Evolutionary conservation across 1,140 invertebrate species (phyloP).

Genomic region (Acromyrmex heyeri): DNA sequence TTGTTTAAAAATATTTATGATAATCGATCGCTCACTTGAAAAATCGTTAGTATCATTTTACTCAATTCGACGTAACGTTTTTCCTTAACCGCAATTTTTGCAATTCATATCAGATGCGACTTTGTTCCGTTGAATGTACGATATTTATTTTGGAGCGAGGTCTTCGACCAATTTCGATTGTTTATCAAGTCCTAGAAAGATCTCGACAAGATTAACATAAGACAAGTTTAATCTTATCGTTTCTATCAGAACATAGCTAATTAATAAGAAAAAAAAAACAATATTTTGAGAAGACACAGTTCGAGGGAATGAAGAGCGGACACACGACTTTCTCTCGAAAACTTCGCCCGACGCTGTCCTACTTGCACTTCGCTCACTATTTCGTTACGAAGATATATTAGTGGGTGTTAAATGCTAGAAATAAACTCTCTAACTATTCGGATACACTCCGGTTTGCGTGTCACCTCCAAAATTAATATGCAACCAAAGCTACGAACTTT

Average conservation of each 20-base stretch:
- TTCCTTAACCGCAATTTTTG: constrained; percentile 7
- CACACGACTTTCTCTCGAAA: constrained; percentile 42
- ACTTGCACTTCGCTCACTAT: constrained; percentile 37
- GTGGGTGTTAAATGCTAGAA: constrained; percentile 55
- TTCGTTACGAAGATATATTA: constrained; percentile 42
- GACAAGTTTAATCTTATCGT: neutral
- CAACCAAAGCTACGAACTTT: constrained; percentile 22
- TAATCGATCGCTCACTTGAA: neutral
- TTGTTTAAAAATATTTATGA: neutral
- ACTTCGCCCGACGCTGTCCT: constrained; percentile 17
- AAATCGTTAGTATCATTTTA: neutral
- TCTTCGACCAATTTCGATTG: constrained; percentile 22
- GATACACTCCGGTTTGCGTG: neutral
- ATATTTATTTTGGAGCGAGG: constrained; percentile 3
- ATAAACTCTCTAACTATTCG: constrained; percentile 38
- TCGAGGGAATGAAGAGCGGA: neutral
- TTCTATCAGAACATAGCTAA: neutral
- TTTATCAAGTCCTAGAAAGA: neutral
- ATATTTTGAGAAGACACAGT: neutral
- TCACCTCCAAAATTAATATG: constrained; percentile 26
- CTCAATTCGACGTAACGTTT: neutral
- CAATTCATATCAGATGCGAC: constrained; percentile 26
- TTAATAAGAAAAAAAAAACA: neutral
- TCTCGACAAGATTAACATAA: neutral
- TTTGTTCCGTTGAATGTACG: neutral